Conservation (phyloP, 2,797 vertebrate species). For the Siniperca scherzeri region DNA sequence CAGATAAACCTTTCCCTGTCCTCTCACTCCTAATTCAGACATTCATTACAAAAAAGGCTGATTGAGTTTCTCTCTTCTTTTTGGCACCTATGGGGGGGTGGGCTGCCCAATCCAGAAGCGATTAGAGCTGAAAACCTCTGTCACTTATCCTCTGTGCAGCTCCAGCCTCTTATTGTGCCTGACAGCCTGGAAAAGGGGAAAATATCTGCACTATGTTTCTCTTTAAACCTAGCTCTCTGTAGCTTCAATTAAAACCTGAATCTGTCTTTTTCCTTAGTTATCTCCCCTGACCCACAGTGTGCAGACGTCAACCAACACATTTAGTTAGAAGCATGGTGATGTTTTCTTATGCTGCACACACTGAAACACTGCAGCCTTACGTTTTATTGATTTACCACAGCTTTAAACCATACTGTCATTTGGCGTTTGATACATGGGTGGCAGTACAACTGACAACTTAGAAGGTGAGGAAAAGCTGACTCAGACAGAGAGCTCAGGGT, state of each 20-base stretch:
- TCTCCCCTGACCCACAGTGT: not conserved
- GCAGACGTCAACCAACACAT: not conserved
- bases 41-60: slow-evolving; percentile 68
- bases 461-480: slow-evolving; percentile 21
- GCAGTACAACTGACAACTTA: not conserved
- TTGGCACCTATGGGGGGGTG: slow-evolving; percentile 32
- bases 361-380: slow-evolving; percentile 1
- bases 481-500: not conserved
- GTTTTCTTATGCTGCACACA: not conserved
- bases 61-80: slow-evolving; percentile 64
- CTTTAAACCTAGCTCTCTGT: slow-evolving; percentile 13
- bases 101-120: slow-evolving; percentile 52
- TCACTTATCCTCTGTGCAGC: slow-evolving; percentile 59
- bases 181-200: slow-evolving; percentile 62
- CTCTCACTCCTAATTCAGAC: slow-evolving; percentile 58
- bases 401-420: slow-evolving; percentile 16
- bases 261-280: slow-evolving; percentile 4
- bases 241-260: slow-evolving; percentile 61
- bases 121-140: slow-evolving; percentile 60
- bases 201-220: slow-evolving; percentile 22
- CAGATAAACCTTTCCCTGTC: not conserved
- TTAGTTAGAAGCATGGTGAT: not conserved
- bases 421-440: not conserved
- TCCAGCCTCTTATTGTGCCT: slow-evolving; percentile 52
- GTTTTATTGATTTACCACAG: slow-evolving; percentile 20